Evolutionary conservation across 2,797 vertebrate genomes (phyloP), one percentile per base, ranked within the genome.

Genomic region (Darevskia mixta): DNA sequence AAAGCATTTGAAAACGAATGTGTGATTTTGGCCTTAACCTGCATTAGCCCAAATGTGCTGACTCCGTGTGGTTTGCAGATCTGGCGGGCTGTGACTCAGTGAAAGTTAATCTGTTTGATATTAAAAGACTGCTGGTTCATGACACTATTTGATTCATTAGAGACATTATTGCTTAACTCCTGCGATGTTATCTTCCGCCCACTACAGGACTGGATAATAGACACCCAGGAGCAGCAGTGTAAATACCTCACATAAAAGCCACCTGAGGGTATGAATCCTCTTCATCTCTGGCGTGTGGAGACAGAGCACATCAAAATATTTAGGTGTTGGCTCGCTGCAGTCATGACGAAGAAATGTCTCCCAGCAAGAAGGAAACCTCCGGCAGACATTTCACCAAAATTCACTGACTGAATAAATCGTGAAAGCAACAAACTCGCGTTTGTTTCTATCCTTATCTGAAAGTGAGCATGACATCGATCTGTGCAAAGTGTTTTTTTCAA

Each of bases 261-360:
- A 93, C 94, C 93, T 89, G 88, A 91, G 95, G 94, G 93, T 93
- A 92, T 82, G 35, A 92, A 83, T 95, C 92, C 90, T 85, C 91
- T 92, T 81, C 92, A 85, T 79, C 67, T 75, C 86, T 64, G 86
- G 92, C 97, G 75, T 95, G 97, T 96, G 93, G 89, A 95, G 94
- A 91, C 97, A 97, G 79, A 92, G 43, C 88, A 86, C 86, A 67
- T 86, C 79, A n/a, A 95, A 94, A 91, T 96, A 96, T 96, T 94
- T 95, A 94, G 96, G 94, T 86, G 89, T 95, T 95, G 94, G 87
- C 94, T 95, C 90, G n/a, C 55, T 86, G 92, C 91, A 95, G 91
- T 95, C 91, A 93, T 86, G 86, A 81, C 45, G 90, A 88, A 93
- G 90, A 90, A 94, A 85, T 85, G 93, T 92, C 87, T 92, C 91